phyloP scores from a whole-genome alignment of 37 sponge, comb jelly and placozoan species.

The Bolinopsis microptera region DNA sequence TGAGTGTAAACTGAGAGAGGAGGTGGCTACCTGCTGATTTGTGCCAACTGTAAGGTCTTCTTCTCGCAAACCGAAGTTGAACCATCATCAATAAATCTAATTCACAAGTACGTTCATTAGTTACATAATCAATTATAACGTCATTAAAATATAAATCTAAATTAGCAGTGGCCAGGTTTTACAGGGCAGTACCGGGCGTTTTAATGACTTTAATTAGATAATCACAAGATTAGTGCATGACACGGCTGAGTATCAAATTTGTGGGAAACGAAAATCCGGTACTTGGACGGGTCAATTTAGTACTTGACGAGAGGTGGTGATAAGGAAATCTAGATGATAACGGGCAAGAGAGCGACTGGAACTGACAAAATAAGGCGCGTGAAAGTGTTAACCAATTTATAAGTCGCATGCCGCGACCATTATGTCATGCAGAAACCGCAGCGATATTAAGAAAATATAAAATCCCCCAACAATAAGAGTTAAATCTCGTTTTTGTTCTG shows the following conservation, averaged over 20 bases:
- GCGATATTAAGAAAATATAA: background rate
- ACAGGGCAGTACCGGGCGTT: background rate
- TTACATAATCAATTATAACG: background rate
- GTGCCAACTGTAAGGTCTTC: conserved; percentile 32
- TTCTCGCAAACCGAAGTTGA: background rate
- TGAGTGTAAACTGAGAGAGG: background rate
- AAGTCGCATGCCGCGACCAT: background rate
- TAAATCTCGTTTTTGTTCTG: background rate
- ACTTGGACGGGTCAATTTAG: background rate
- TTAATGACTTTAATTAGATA: background rate
- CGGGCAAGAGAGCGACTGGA: background rate
- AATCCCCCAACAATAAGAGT: background rate
- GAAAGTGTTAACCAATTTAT: background rate
- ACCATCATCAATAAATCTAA: conserved; percentile 1
- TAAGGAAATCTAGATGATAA: background rate
- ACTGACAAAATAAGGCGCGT: background rate
- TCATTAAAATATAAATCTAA: background rate
- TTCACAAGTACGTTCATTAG: background rate
- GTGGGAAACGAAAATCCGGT: background rate
- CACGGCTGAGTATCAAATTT: background rate
- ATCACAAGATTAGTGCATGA: background rate
- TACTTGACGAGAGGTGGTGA: background rate
- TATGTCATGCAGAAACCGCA: background rate
- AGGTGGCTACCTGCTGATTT: background rate
- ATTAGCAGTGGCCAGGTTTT: background rate